phyloP scores from a whole-genome alignment of 2,797 vertebrate species.

The Dryobates pubescens region DNA sequence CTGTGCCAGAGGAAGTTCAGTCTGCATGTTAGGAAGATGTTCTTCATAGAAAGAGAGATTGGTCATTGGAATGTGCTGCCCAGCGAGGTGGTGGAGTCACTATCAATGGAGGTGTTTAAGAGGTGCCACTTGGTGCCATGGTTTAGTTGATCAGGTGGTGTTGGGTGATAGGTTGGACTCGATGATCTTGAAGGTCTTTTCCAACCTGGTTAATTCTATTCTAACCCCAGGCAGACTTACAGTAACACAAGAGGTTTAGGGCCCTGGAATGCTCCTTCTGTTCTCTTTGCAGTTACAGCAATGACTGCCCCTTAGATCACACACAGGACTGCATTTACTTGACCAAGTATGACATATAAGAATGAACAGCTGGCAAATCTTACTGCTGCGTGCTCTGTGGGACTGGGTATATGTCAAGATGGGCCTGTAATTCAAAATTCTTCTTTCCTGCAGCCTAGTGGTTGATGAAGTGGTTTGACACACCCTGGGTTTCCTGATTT shows the following conservation, averaged over 20 bases:
- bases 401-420: background rate
- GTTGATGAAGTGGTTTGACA: background rate
- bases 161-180: too few species aligned
- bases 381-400: conserved; percentile 3
- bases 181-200: too few species aligned
- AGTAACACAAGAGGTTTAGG: background rate
- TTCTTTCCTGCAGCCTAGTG: background rate
- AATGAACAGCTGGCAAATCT: conserved; percentile 7
- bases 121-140: too few species aligned
- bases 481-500: conserved; percentile 75
- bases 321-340: background rate
- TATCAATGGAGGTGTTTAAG: too few species aligned
- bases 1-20: too few species aligned
- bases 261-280: background rate
- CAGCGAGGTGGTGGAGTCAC: too few species aligned
- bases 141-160: too few species aligned
- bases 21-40: too few species aligned
- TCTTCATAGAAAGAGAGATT: too few species aligned
- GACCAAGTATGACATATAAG: background rate
- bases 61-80: too few species aligned
- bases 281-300: background rate
- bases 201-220: too few species aligned
- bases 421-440: background rate
- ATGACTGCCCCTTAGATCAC: background rate
- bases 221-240: background rate